Percentiles rank a stretch among this genome's conserved stretches.
Conservation (phyloP, 2,797 vertebrate genomes). For the Emydoidea blandingii region DNA sequence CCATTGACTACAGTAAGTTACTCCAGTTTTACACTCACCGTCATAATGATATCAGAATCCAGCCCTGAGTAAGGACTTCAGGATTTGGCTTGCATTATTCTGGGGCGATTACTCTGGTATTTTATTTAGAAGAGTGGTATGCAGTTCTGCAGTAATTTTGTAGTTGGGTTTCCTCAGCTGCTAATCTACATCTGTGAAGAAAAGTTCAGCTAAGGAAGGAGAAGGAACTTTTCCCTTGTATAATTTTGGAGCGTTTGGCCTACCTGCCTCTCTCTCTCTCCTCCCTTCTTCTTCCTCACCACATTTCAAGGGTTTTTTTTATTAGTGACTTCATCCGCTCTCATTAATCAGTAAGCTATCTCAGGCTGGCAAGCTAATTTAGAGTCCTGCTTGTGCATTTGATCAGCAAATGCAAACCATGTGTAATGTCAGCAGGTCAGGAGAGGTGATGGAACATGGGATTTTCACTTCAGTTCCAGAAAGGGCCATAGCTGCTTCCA, state of each 20-base stretch:
- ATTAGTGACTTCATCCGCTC: conserved; percentile 48
- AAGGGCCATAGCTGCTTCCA: conserved; percentile 79
- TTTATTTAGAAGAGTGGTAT: neutral
- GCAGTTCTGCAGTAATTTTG: conserved; percentile 12
- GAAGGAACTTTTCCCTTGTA: neutral
- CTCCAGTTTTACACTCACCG: neutral
- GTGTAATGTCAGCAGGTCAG: conserved; percentile 74
- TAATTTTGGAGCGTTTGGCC: neutral
- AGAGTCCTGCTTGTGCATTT: conserved; percentile 72
- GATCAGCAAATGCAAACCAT: conserved; percentile 78
- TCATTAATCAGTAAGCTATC: conserved; percentile 73
- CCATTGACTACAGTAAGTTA: neutral
- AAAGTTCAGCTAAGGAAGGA: neutral
- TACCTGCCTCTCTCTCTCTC: neutral
- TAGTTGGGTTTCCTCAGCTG: conserved; percentile 7
- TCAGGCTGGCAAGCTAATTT: conserved; percentile 73
- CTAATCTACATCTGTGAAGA: neutral
- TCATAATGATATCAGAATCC: neutral
- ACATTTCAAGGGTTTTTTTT: conserved; percentile 14
- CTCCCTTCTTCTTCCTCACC: neutral
- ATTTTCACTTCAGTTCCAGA: conserved; percentile 80
- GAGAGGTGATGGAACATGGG: conserved; percentile 72
- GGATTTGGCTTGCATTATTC: conserved; percentile 3
- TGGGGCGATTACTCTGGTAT: neutral
- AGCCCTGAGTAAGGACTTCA: conserved; percentile 19